These are phyloP conservation scores for Stegophylla sp. DNA, from an alignment of 2,888 invertebrate species.

Conservation along the genomic window DNA sequence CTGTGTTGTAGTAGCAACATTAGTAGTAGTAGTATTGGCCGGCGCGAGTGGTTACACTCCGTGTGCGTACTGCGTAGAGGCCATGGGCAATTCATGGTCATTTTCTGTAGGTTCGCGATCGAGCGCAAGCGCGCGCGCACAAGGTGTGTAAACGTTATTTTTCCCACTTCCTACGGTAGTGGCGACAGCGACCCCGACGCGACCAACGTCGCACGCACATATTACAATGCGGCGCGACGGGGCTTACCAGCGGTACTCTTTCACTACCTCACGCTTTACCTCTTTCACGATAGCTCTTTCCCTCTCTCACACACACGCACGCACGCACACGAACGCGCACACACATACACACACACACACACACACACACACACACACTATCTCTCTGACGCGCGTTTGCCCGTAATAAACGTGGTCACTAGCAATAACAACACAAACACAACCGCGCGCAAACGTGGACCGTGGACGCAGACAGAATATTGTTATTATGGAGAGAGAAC, in stretches of 20 bases:
- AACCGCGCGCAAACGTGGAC: not conserved
- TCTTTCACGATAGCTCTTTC: no score
- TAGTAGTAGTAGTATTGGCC: not conserved
- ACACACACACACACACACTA: not conserved
- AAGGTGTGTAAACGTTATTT: constrained; percentile 13
- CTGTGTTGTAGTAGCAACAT: not conserved
- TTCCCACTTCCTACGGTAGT: constrained; percentile 10
- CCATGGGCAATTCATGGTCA: constrained; percentile 41
- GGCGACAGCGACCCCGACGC: not conserved
- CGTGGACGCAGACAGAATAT: not conserved
- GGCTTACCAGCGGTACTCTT: not conserved
- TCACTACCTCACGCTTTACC: not conserved
- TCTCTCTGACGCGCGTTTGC: not conserved
- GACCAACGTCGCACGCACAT: not conserved
- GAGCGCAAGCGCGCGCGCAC: not conserved
- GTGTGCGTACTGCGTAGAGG: constrained; percentile 6
- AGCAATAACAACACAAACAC: not conserved
- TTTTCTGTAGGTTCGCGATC: constrained; percentile 30
- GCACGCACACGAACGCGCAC: not conserved
- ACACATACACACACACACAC: not conserved
- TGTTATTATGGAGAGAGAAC: not conserved
- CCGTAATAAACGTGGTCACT: not conserved
- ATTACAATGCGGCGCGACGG: constrained; percentile 4
- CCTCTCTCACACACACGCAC: constrained; percentile 5
- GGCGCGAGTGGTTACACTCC: not conserved